Conservation (phyloP, 2,888 invertebrate genomes). For the Monochamus alternatus region DNA sequence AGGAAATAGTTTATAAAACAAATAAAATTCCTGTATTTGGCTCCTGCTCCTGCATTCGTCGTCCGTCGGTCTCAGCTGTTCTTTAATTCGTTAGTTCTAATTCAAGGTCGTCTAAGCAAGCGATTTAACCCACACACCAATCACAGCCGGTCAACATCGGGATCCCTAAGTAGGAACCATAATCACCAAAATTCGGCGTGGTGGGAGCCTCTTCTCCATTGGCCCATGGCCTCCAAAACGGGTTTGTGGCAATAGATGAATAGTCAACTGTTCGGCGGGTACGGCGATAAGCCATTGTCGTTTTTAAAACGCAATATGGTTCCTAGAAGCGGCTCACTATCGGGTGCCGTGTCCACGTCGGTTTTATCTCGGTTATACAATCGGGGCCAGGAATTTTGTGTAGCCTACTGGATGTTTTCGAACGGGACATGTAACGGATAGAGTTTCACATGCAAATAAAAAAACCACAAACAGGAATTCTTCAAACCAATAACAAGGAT, state of each 20-base stretch:
- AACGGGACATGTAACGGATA: not conserved
- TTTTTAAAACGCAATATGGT: constrained; percentile 38
- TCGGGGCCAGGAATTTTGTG: constrained; percentile 2
- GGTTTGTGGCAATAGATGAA: constrained; percentile 58
- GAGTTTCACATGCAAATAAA: not conserved
- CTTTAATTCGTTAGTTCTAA: constrained; percentile 61
- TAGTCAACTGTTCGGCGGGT: constrained; percentile 53
- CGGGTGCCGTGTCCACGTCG: constrained; percentile 18
- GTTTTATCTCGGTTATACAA: constrained; percentile 23
- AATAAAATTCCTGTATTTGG: too few relatives aligned
- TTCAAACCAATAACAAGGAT: too few relatives aligned
- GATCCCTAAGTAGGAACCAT: constrained; percentile 55
- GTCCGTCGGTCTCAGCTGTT: constrained; percentile 44
- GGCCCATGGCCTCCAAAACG: constrained; percentile 56
- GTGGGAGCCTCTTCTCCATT: constrained; percentile 56
- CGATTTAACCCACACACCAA: constrained; percentile 55
- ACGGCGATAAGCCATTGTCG: constrained; percentile 50
- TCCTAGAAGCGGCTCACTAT: constrained; percentile 28
- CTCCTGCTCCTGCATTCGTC: constrained; percentile 21
- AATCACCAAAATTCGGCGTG: constrained; percentile 55
- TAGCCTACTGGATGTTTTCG: constrained; percentile 12
- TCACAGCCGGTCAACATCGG: constrained; percentile 48
- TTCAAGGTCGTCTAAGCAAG: constrained; percentile 61
- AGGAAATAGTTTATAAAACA: too few relatives aligned
- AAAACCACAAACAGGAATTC: not conserved